Base-by-base conservation (phyloP, 2,888 invertebrate genomes). In the Disparrhopalites patrizii region DNA sequence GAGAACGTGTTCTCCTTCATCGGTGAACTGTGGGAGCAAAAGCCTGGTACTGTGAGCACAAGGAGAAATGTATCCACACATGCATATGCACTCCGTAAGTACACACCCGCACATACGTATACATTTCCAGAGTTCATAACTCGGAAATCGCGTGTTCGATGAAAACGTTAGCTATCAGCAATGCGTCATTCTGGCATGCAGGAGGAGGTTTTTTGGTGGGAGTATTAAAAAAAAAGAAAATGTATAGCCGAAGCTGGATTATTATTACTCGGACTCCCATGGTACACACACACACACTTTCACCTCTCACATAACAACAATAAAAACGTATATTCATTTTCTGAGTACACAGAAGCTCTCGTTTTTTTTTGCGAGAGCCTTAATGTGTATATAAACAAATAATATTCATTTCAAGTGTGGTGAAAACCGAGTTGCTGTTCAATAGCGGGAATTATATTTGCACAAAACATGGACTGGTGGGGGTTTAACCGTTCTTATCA, bases 151-250 rank as follows among this genome's bases (percentile, higher is more conserved):
- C 69, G 68, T 71, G 71, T 47, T 65, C 57, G 54, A 61, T 64
- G 56, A 56, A 62, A 60, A 65, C 61, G 65, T 67, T 68, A 64
- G 20, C 58, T 52, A 65, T 57, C 69, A 68, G 71, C 71, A 71
- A 71, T 71, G 71, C 71, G 71, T 69, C 71, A 71, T 68, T 69
- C 55, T 38, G 57, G 43, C 58, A n/a, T n/a, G n/a, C 55, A 52
- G 50, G 33, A 63, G 20, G 25, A 52, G 52, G 38, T 50, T 61
- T 51, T 2, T 28, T 61, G n/a, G n/a, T n/a, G n/a, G n/a, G n/a
- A n/a, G n/a, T n/a, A n/a, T n/a, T n/a, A n/a, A n/a, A n/a, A n/a
- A n/a, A n/a, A n/a, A n/a, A n/a, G n/a, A n/a, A n/a, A n/a, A n/a
- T n/a, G n/a, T n/a, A n/a, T n/a, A n/a, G n/a, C n/a, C n/a, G n/a